Base-by-base conservation (phyloP, 2,888 invertebrate genomes). In the Eupithecia tripunctaria region DNA sequence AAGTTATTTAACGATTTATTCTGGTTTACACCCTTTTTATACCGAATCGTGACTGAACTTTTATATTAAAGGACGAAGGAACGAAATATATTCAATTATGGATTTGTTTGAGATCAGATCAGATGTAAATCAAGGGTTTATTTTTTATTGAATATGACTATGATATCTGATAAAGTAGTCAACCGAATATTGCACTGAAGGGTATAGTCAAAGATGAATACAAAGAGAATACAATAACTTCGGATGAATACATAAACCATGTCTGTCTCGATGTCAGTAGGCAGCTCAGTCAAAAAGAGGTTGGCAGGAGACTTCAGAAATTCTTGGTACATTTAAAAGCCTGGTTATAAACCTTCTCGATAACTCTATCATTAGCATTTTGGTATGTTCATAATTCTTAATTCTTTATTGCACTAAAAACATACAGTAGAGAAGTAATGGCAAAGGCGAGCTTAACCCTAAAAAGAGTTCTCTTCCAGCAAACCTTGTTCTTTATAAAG, bases 1-100 rank as follows among this genome's bases (percentile, higher is more conserved):
- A 25, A 25, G 56, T 56, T 56, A 70, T 70, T 70, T 70, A 65
- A 59, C 64, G 51, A 66, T 66, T 66, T 38, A 32, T 66, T 70
- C 18, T 15, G 41, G 18, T 32, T 66, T 66, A 66, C 70, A 60
- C 59, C 36, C 41, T 68, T 60, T 68, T 62, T 68, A 62, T 47
- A 29, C 18, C 6, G 59, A 68, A 68, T 43, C 62, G 27, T 43
- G 21, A 18, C 32, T 62, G 32, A 32, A 32, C n/a, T 51, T n/a
- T n/a, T n/a, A n/a, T n/a, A n/a, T n/a, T 29, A 18, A 29, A 29
- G 60, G 60, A 29, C 43, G 25, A 15, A 43, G 7, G 41, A 66
- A 66, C 43, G 41, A 5, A 68, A 15, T 27, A 27, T 60, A 18
- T 29, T 59, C n/a, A 25, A 56, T 56, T 56, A 56, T 63, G 21